Evolutionary conservation across 2,113 vertebrate species (phyloP).

Genomic region (Diadophis punctatus): DNA sequence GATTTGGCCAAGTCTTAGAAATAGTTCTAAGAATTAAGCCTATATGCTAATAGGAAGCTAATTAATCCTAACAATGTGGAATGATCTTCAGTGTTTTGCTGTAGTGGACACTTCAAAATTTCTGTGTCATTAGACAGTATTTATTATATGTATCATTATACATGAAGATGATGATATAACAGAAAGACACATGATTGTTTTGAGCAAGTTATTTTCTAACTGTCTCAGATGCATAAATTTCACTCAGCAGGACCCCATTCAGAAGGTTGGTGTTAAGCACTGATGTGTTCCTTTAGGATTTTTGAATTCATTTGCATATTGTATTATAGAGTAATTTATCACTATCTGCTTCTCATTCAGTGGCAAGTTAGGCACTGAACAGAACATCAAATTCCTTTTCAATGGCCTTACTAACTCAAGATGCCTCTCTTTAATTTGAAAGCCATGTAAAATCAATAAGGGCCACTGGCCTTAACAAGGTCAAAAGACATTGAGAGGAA

Average conservation of each 20-base stretch:
- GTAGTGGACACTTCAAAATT: not conserved
- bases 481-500: not conserved
- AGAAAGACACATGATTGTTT: not conserved
- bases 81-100: not conserved
- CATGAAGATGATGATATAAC: not conserved
- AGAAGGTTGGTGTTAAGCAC: not conserved
- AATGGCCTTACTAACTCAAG: not conserved
- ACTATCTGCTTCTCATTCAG: not conserved
- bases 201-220: not conserved
- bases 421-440: not conserved
- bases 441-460: not conserved
- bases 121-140: not conserved
- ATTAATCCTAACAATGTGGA: not conserved
- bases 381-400: not conserved
- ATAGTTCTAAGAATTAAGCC: not conserved
- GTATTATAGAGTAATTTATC: not conserved
- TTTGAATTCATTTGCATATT: not conserved
- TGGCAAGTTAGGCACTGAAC: not conserved
- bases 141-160: not conserved
- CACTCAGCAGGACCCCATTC: not conserved
- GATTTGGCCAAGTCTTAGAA: not conserved
- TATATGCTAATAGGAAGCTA: not conserved
- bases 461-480: not conserved
- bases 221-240: not conserved
- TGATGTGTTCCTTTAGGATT: not conserved